Conservation (phyloP, 2,888 invertebrate species). For the Sacculina carcini region DNA sequence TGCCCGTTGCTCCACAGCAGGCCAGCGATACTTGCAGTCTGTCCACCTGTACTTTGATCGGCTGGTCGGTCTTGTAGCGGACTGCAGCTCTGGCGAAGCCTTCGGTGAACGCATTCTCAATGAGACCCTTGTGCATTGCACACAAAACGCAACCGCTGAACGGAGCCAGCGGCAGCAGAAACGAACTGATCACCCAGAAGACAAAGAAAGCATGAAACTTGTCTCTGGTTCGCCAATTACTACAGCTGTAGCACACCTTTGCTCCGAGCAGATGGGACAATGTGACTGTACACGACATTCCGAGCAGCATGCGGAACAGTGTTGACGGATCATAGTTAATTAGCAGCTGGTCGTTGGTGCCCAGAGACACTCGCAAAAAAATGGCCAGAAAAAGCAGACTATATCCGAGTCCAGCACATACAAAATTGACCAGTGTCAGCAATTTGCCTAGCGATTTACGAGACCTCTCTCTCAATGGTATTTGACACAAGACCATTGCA, state of each 20-base stretch:
- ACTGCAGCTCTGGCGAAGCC: not conserved
- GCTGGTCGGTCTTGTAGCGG: not conserved
- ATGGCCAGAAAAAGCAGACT: not conserved
- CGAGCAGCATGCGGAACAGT: not conserved
- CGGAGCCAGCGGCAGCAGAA: too few relatives aligned
- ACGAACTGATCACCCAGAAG: not conserved
- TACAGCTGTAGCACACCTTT: not conserved
- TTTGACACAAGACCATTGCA: not conserved
- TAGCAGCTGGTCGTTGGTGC: not conserved
- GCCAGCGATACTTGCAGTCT: not conserved
- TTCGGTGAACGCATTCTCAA: not conserved
- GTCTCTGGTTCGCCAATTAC: slow-evolving; percentile 1
- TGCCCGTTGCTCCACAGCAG: not conserved
- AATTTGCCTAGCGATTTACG: not conserved
- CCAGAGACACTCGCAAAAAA: not conserved
- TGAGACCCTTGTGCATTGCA: not conserved
- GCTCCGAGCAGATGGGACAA: not conserved
- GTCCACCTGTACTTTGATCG: not conserved
- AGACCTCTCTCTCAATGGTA: not conserved
- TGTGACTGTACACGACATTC: not conserved
- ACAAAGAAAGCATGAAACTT: not conserved
- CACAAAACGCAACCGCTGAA: too few relatives aligned
- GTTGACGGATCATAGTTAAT: not conserved
- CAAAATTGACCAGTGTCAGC: not conserved
- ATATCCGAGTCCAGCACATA: not conserved